Conservation (phyloP, 2,888 invertebrate genomes). For the Tanypteryx hageni region DNA sequence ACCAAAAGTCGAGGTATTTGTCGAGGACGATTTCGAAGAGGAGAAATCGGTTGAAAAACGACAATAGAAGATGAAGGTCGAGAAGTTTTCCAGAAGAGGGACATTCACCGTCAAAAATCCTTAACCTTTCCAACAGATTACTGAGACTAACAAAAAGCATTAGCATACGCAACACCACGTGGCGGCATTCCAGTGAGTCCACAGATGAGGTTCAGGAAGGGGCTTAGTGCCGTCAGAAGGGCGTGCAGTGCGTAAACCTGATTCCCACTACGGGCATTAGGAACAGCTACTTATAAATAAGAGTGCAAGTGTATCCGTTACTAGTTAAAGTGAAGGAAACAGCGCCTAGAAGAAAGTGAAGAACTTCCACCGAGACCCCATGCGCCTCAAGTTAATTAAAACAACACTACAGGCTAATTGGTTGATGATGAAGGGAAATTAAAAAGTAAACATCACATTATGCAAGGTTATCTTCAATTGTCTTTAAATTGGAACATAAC, state of each 20-base stretch:
- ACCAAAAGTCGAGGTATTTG: background rate
- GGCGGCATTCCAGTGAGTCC: slow-evolving; percentile 45
- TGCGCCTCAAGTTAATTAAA: slow-evolving; percentile 61
- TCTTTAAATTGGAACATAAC: too few species aligned
- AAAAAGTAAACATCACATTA: background rate
- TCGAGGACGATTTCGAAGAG: slow-evolving; percentile 32
- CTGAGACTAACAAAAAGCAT: slow-evolving; percentile 43
- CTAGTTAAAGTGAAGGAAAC: slow-evolving; percentile 51
- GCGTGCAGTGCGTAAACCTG: slow-evolving; percentile 58
- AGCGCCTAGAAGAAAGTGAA: slow-evolving; percentile 56
- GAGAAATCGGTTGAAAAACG: slow-evolving; percentile 36
- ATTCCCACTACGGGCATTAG: slow-evolving; percentile 61
- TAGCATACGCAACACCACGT: slow-evolving; percentile 40
- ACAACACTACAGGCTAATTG: slow-evolving; percentile 1
- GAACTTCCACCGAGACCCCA: slow-evolving; percentile 60
- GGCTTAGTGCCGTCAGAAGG: slow-evolving; percentile 33
- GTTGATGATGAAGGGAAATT: background rate
- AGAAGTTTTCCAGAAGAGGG: slow-evolving; percentile 38
- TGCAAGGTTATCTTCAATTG: background rate
- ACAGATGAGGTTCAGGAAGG: slow-evolving; percentile 35
- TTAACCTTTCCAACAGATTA: slow-evolving; percentile 42
- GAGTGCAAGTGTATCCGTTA: slow-evolving; percentile 51
- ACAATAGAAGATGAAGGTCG: slow-evolving; percentile 10
- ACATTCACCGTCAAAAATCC: slow-evolving; percentile 13
- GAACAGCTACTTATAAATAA: slow-evolving; percentile 2